These are phyloP conservation scores for Opisthocomus hoazin DNA, from an alignment of 2,113 vertebrate species.

Conservation along the genomic window DNA sequence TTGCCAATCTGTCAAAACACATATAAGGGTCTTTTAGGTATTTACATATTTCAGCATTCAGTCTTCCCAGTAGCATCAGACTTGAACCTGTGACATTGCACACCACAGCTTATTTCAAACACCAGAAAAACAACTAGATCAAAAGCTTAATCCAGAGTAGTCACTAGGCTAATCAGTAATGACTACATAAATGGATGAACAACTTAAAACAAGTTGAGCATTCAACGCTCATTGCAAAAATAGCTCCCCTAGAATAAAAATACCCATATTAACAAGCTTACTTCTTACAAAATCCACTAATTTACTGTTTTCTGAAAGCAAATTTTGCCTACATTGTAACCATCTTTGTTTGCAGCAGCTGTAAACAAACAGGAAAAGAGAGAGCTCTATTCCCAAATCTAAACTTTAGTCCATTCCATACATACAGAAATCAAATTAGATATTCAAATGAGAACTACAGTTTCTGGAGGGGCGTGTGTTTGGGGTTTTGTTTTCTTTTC, in stretches of 20 bases:
- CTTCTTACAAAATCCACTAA: background rate
- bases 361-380: background rate
- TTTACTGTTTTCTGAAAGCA: background rate
- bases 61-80: background rate
- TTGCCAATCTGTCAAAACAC: conserved; percentile 87
- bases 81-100: background rate
- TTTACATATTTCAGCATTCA: background rate
- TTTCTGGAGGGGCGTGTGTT: background rate
- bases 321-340: background rate
- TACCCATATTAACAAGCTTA: background rate
- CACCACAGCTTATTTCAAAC: conserved; percentile 10
- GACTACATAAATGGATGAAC: background rate
- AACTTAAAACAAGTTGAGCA: background rate
- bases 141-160: background rate
- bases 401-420: background rate
- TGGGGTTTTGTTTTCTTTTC: too few relatives aligned
- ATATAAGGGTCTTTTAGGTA: background rate
- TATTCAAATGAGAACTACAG: background rate
- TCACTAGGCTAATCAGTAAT: background rate
- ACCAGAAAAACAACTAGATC: conserved; percentile 2
- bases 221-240: background rate
- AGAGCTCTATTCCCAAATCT: background rate
- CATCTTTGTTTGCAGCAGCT: background rate
- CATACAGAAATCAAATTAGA: background rate
- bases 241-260: background rate